These are phyloP conservation scores for Candidula unifasciata DNA, from an alignment of 2,888 invertebrate genomes.

Conservation along the genomic window DNA sequence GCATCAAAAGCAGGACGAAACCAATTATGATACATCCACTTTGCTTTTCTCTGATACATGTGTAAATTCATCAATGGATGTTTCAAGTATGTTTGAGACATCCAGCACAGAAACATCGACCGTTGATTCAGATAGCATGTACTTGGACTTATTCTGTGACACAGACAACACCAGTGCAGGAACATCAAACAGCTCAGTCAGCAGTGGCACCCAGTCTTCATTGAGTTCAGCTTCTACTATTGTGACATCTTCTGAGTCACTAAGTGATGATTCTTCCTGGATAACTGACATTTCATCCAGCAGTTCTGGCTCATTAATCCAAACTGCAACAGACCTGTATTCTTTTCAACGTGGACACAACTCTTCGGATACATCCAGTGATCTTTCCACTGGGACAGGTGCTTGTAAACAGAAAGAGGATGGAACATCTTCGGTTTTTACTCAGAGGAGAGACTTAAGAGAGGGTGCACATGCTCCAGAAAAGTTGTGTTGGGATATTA, in stretches of 20 bases:
- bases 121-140: background rate
- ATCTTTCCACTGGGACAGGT: background rate
- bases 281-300: no score
- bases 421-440: background rate
- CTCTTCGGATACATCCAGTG: background rate
- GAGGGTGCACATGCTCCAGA: background rate
- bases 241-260: background rate
- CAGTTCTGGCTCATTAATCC: background rate
- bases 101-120: slow-evolving; percentile 4
- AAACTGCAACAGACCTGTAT: background rate
- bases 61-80: slow-evolving; percentile 7
- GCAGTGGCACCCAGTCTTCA: background rate
- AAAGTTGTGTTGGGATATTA: background rate
- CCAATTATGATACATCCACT: slow-evolving; percentile 42
- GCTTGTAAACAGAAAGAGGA: background rate
- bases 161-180: background rate
- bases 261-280: background rate
- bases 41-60: slow-evolving; percentile 30
- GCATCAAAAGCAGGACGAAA: background rate
- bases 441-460: background rate
- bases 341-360: background rate
- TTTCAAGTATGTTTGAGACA: background rate
- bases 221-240: background rate
- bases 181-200: background rate
- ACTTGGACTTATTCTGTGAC: background rate